Evolutionary conservation across 2,113 vertebrate genomes (phyloP).

Genomic region (Salminus brasiliensis): DNA sequence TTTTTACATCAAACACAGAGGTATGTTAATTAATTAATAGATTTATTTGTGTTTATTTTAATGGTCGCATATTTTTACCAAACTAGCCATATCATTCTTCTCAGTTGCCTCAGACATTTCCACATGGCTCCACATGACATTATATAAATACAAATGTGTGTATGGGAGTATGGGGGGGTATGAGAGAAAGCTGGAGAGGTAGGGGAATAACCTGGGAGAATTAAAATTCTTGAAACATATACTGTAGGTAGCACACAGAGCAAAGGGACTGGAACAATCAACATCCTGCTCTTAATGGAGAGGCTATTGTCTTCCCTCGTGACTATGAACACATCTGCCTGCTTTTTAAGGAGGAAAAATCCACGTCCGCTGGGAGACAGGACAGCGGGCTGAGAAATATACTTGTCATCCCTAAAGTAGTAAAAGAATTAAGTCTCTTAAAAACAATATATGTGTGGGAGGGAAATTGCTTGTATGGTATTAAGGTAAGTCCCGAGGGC

Average conservation of each 20-base stretch:
- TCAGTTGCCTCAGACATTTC: too few relatives aligned
- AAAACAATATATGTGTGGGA: conserved; percentile 26
- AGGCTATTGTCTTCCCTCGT: conserved; percentile 30
- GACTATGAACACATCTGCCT: conserved; percentile 32
- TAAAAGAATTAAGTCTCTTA: conserved; percentile 40
- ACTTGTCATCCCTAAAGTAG: conserved; percentile 38
- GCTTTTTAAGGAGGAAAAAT: conserved; percentile 30
- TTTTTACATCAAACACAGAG: too few relatives aligned
- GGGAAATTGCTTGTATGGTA: conserved; percentile 39
- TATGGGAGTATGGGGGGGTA: background rate
- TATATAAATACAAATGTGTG: too few relatives aligned
- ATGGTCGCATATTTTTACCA: too few relatives aligned
- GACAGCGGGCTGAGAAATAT: conserved; percentile 42
- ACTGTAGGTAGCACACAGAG: background rate
- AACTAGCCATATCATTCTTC: too few relatives aligned
- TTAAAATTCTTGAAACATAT: background rate
- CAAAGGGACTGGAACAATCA: conserved; percentile 24
- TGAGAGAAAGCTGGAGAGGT: background rate
- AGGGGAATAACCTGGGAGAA: background rate
- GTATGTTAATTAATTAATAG: too few relatives aligned
- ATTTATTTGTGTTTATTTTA: too few relatives aligned
- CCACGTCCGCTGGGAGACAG: conserved; percentile 27
- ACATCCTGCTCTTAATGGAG: conserved; percentile 25
- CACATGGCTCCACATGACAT: too few relatives aligned
- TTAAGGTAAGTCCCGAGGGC: conserved; percentile 40